Evolutionary conservation across 2,888 invertebrate species (phyloP).

Genomic region (Aporophyla nigra): DNA sequence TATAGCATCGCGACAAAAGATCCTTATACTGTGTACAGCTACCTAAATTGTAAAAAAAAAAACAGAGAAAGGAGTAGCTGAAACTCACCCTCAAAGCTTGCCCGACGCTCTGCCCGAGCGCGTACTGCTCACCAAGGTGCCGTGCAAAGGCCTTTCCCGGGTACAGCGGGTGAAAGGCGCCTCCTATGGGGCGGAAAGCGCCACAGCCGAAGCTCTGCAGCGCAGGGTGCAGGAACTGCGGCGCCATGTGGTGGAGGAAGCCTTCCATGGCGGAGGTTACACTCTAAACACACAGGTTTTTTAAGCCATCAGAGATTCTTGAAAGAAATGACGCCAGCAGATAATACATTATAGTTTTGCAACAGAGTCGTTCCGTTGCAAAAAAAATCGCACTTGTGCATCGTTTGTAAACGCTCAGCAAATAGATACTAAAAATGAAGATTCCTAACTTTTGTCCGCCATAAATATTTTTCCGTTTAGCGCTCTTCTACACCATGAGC

Average conservation of each 20-base stretch:
- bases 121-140: slow-evolving; percentile 89
- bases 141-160: slow-evolving; percentile 89
- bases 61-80: background rate
- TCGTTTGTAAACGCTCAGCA: slow-evolving; percentile 31
- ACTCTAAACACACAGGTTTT: slow-evolving; percentile 64
- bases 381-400: slow-evolving; percentile 1
- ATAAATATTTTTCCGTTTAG: background rate
- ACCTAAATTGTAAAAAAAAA: background rate
- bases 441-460: background rate
- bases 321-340: slow-evolving; percentile 38
- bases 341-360: background rate
- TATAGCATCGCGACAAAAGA: background rate
- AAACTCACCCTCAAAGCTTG: slow-evolving; percentile 85
- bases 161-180: slow-evolving; percentile 89
- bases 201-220: slow-evolving; percentile 90
- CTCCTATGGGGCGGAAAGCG: slow-evolving; percentile 88
- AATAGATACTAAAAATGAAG: background rate
- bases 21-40: background rate
- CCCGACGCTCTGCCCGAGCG: slow-evolving; percentile 87
- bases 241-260: slow-evolving; percentile 90
- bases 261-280: slow-evolving; percentile 83
- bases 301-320: background rate
- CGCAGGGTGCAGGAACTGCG: slow-evolving; percentile 89
- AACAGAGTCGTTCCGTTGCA: background rate
- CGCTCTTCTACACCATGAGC: background rate